Evolutionary conservation across 2,113 vertebrate genomes (phyloP).

Genomic region (Leptobrachium ailaonicum): DNA sequence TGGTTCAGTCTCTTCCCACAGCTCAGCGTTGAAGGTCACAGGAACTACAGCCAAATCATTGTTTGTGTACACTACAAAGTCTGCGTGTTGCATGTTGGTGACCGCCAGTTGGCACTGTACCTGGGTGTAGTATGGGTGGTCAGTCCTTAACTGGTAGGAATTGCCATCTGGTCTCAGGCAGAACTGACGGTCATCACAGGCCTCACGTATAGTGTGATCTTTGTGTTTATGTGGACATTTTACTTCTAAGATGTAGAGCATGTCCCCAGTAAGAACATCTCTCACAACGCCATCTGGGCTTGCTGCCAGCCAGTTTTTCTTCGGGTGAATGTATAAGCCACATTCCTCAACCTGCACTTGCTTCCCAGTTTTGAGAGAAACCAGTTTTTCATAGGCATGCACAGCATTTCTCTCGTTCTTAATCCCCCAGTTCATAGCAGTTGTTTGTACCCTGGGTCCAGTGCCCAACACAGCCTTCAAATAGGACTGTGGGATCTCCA

Average conservation of each 20-base stretch:
- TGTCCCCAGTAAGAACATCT: constrained; percentile 57
- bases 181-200: constrained; percentile 73
- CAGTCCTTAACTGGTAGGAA: constrained; percentile 66
- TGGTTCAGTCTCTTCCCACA: constrained; percentile 67
- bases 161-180: constrained; percentile 66
- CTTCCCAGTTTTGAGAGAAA: constrained; percentile 50
- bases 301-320: constrained; percentile 74
- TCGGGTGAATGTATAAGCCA: constrained; percentile 72
- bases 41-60: constrained; percentile 68
- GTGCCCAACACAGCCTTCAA: constrained; percentile 62
- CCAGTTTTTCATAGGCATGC: constrained; percentile 64
- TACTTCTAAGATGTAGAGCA: constrained; percentile 73
- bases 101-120: constrained; percentile 78
- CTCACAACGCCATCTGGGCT: constrained; percentile 78
- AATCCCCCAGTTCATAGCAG: constrained; percentile 79
- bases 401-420: constrained; percentile 63
- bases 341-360: constrained; percentile 66
- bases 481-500: constrained; percentile 69
- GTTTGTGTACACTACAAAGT: constrained; percentile 74
- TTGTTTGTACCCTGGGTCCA: constrained; percentile 52
- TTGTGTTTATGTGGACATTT: constrained; percentile 83
- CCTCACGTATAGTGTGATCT: constrained; percentile 62
- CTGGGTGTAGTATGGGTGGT: constrained; percentile 77
- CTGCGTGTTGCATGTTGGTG: constrained; percentile 58
- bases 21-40: constrained; percentile 63